These are phyloP conservation scores for Brienomyrus brachyistius DNA, from an alignment of 2,113 vertebrate genomes.

Conservation along the genomic window DNA sequence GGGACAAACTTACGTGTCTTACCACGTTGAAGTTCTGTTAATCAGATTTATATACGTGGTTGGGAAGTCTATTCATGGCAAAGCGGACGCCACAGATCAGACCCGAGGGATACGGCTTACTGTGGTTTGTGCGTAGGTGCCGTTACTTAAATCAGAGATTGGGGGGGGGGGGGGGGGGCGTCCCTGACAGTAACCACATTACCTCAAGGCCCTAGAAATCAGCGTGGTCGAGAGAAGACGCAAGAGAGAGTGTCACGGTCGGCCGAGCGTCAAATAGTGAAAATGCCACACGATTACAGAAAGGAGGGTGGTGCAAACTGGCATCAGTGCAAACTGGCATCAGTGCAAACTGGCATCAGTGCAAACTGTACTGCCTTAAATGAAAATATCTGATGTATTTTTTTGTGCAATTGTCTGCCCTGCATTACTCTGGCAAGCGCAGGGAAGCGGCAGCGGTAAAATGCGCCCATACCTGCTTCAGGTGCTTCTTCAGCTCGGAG, in stretches of 20 bases:
- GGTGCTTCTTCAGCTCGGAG: slow-evolving; percentile 86
- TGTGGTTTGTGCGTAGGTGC: slow-evolving; percentile 27
- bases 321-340: neutral
- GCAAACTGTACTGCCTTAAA: neutral
- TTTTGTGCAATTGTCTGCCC: neutral
- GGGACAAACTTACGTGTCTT: neutral
- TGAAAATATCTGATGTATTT: neutral
- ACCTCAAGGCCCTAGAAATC: slow-evolving; percentile 81
- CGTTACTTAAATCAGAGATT: slow-evolving; percentile 27
- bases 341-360: neutral
- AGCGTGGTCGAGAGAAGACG: slow-evolving; percentile 56
- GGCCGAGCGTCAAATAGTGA: neutral
- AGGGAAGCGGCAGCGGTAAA: neutral
- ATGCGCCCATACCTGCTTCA: slow-evolving; percentile 77
- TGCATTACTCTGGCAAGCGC: neutral
- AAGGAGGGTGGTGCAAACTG: neutral
- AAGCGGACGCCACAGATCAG: neutral
- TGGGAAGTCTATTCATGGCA: neutral
- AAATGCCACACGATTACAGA: neutral
- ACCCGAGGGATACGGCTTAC: neutral
- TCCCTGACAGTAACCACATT: slow-evolving; percentile 49
- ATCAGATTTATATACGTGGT: too few relatives aligned
- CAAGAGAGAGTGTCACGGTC: neutral
- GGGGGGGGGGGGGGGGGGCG: slow-evolving; percentile 15
- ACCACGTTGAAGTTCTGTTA: neutral